These are phyloP conservation scores for Drosophila melanogaster DNA, from an alignment of 1,140 invertebrate species.

Conservation along the genomic window DNA sequence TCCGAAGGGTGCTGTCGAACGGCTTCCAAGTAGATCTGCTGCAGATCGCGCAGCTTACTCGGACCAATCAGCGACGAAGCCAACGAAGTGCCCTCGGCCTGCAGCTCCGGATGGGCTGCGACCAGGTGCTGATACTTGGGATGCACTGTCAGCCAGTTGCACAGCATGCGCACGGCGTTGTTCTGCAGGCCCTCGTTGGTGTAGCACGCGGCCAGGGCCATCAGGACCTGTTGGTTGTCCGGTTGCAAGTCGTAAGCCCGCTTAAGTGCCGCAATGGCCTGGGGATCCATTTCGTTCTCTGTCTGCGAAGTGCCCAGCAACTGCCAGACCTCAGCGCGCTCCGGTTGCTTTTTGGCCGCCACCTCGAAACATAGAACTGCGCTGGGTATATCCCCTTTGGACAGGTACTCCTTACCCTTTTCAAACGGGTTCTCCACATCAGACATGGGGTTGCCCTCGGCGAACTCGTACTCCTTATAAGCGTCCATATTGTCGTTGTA, in stretches of 20 bases:
- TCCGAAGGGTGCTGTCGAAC: conserved; percentile 90
- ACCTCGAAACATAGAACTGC: conserved; percentile 99
- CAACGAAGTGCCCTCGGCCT: conserved; percentile 35
- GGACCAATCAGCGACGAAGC: conserved; percentile 72
- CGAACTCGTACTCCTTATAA: conserved; percentile 92
- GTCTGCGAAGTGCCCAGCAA: conserved; percentile 95
- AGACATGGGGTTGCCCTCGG: conserved; percentile 94
- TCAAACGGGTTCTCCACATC: conserved; percentile 93
- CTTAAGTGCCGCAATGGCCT: conserved; percentile 95
- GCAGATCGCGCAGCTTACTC: conserved; percentile 87
- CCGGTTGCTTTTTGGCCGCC: conserved; percentile 93
- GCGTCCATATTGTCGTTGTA: conserved; percentile 88
- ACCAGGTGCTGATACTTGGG: conserved; percentile 92
- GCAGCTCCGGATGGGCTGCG: conserved; percentile 84
- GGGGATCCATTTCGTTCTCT: conserved; percentile 90
- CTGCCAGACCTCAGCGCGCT: conserved; percentile 93
- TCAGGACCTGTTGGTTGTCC: conserved; percentile 92
- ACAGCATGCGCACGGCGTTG: conserved; percentile 89
- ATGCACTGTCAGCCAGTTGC: conserved; percentile 94
- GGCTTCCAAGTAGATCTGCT: conserved; percentile 93
- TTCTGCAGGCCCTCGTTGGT: conserved; percentile 96
- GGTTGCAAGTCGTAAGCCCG: conserved; percentile 93
- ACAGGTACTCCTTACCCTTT: conserved; percentile 93
- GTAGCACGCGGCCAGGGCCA: conserved; percentile 96
- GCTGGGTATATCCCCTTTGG: conserved; percentile 95